These are phyloP conservation scores for Odontomachus brunneus DNA, from an alignment of 1,140 invertebrate genomes.

Conservation along the genomic window DNA sequence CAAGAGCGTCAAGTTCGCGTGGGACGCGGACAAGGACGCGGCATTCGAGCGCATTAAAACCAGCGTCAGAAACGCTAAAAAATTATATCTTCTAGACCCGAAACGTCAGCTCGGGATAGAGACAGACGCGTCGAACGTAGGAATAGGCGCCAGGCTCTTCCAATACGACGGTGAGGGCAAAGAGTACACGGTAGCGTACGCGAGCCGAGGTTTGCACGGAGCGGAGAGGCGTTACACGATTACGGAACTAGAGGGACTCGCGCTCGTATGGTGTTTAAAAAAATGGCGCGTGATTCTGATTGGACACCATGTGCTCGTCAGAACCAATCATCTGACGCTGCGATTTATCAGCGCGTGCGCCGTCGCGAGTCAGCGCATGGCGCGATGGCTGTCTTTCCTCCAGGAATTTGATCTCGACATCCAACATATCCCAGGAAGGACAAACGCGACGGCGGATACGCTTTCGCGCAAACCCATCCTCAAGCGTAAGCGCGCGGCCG, in stretches of 20 bases:
- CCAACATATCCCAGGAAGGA: accelerated
- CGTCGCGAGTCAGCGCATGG: neutral
- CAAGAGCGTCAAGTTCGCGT: neutral
- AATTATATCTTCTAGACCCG: neutral
- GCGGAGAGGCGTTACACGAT: neutral
- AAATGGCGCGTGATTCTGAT: neutral
- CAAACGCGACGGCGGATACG: neutral
- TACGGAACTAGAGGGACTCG: neutral
- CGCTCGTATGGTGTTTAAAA: neutral
- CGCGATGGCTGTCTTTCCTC: neutral
- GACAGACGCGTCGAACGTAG: neutral
- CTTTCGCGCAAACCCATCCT: neutral
- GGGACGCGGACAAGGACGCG: neutral
- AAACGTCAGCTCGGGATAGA: neutral
- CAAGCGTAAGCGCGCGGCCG: no score
- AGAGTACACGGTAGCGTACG: neutral
- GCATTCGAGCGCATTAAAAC: neutral
- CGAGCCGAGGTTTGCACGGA: neutral
- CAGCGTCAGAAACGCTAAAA: neutral
- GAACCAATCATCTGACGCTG: neutral
- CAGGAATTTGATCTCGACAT: neutral
- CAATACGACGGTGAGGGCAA: neutral
- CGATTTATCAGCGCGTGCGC: neutral
- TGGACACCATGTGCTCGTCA: neutral
- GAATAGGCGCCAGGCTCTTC: neutral